Percentiles rank a stretch among this genome's conserved stretches.
These are phyloP conservation scores for Xanthorhoe spadicearia DNA, from an alignment of 2,888 invertebrate species.

Conservation along the genomic window DNA sequence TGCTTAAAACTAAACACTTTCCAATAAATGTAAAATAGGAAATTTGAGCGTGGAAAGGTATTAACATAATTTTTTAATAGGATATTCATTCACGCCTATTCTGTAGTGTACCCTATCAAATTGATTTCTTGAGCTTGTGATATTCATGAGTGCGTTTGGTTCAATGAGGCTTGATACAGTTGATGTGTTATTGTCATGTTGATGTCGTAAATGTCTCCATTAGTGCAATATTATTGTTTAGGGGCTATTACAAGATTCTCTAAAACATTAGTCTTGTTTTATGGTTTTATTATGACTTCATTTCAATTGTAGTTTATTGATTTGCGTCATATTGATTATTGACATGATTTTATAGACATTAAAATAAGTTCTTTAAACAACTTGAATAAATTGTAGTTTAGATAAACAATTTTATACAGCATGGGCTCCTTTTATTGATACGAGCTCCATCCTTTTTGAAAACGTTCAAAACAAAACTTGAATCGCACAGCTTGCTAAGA, in stretches of 20 bases:
- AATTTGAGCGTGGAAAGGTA: constrained; percentile 50
- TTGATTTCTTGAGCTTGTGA: constrained; percentile 37
- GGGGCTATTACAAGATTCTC: constrained; percentile 65
- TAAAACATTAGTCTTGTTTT: constrained; percentile 57
- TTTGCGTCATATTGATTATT: not conserved
- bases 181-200: constrained; percentile 79
- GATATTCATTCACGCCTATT: constrained; percentile 45
- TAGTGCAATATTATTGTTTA: constrained; percentile 75
- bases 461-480: constrained; percentile 23
- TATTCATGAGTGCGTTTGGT: constrained; percentile 73
- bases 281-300: constrained; percentile 49
- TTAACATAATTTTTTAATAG: constrained; percentile 59
- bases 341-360: not conserved
- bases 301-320: constrained; percentile 18
- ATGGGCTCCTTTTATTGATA: not conserved
- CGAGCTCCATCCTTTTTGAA: constrained; percentile 7
- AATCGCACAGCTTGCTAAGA: constrained; percentile 44
- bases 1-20: constrained; percentile 24
- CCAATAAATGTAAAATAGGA: constrained; percentile 42
- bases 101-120: constrained; percentile 52
- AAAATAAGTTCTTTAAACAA: not conserved
- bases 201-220: constrained; percentile 77
- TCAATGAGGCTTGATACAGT: constrained; percentile 79
- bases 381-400: not conserved
- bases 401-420: not conserved